Conservation (phyloP, 2,113 vertebrate genomes). For the Atlantisia rogersi region DNA sequence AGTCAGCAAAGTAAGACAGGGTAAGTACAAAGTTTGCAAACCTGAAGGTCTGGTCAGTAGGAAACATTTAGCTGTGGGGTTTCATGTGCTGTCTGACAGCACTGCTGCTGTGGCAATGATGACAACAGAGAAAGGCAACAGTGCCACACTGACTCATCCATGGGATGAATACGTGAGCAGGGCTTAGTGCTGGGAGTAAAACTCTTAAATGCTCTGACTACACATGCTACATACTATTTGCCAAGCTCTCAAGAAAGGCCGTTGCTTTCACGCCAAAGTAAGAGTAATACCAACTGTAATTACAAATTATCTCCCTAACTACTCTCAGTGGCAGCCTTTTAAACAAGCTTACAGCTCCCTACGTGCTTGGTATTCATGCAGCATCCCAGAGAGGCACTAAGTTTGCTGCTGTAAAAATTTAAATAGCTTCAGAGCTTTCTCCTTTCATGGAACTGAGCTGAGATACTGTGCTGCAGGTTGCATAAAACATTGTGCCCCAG, state of each 20-base stretch:
- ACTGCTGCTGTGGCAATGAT: neutral
- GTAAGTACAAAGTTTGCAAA: neutral
- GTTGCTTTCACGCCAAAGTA: neutral
- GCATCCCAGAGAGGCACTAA: neutral
- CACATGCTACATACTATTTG: neutral
- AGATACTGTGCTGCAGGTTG: neutral
- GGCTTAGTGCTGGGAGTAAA: neutral
- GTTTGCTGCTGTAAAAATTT: conserved; percentile 25
- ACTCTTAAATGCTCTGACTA: neutral
- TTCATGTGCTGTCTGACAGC: neutral
- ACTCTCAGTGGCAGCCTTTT: neutral
- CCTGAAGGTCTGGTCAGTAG: neutral
- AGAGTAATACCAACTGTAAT: neutral
- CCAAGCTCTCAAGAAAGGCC: neutral
- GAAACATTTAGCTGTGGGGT: neutral
- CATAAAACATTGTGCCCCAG: neutral
- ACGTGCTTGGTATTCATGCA: neutral
- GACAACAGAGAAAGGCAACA: accelerated
- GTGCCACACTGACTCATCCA: neutral
- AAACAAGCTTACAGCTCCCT: neutral
- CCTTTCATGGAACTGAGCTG: neutral
- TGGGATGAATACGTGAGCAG: neutral
- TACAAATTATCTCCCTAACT: neutral
- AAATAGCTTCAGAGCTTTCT: neutral
- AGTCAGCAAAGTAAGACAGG: neutral